Conservation (phyloP, 2,113 vertebrate species). For the Grus americana region DNA sequence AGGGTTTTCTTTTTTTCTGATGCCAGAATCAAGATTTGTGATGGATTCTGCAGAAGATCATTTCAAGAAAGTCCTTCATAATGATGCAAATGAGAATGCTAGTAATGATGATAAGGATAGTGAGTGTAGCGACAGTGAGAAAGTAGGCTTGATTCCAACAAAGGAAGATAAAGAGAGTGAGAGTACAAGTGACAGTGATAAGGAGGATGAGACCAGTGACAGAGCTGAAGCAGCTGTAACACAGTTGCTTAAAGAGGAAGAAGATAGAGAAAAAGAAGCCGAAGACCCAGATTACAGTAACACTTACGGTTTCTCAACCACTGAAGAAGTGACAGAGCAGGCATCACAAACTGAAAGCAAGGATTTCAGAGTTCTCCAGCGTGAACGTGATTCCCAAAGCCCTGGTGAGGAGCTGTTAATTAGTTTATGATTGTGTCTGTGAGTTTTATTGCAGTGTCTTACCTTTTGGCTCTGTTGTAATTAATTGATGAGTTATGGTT, state of each 20-base stretch:
- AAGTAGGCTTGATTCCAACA: not conserved
- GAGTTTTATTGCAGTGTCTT: not conserved
- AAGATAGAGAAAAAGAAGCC: not conserved
- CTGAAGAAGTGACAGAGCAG: not conserved
- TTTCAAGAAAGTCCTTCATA: not conserved
- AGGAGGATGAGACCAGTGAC: not conserved
- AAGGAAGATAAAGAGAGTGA: not conserved
- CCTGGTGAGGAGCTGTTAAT: not conserved
- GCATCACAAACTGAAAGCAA: not conserved
- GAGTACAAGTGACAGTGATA: not conserved
- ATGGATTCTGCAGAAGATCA: conserved; percentile 16
- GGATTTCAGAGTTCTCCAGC: not conserved
- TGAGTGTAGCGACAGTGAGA: not conserved
- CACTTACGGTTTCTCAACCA: not conserved
- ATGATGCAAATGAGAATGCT: not conserved
- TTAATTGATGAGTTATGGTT: not conserved
- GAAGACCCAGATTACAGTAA: not conserved
- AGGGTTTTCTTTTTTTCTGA: not conserved
- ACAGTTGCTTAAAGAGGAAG: not conserved
- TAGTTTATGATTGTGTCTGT: not conserved
- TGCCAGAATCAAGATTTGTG: not conserved
- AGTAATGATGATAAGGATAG: not conserved
- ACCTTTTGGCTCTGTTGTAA: not conserved
- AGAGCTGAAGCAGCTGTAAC: not conserved
- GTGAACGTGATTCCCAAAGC: not conserved